A percentile compares a stretch with the other conserved stretches of the same genome.
Evolutionary conservation across 2,113 vertebrate species (phyloP).

Genomic region (Coptodon bakossiorum): DNA sequence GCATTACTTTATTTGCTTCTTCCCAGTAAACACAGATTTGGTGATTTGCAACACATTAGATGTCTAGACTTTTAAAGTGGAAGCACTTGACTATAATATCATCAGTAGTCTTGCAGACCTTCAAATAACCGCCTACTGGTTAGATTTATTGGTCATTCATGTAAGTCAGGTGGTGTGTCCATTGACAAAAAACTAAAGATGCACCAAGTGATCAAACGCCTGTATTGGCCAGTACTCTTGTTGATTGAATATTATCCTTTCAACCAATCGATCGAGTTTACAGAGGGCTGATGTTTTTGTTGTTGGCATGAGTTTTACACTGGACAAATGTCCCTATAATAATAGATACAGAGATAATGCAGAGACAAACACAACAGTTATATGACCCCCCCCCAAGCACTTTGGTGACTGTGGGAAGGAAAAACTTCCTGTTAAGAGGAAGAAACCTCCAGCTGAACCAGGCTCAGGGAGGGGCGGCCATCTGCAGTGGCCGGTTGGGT

Average conservation of each 20-base stretch:
- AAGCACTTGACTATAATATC: background rate
- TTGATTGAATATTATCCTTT: background rate
- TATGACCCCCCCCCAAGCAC: background rate
- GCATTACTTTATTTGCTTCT: background rate
- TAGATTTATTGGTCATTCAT: background rate
- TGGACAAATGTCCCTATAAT: background rate
- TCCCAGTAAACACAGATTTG: background rate
- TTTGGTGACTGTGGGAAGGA: background rate
- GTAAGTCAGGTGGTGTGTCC: background rate
- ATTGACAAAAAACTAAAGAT: background rate
- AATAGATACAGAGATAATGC: background rate
- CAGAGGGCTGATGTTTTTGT: background rate
- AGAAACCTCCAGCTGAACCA: background rate
- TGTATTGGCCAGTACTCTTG: background rate
- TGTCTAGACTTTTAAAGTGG: background rate
- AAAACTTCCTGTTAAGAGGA: background rate
- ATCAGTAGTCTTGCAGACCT: background rate
- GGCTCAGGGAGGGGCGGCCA: background rate
- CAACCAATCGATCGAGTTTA: background rate
- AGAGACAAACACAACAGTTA: background rate
- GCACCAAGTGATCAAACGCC: background rate
- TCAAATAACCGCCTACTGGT: background rate
- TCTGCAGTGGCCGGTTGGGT: background rate
- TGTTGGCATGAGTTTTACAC: background rate
- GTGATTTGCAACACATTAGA: background rate